Conservation (phyloP, 1,140 invertebrate genomes). For the Apis florea region DNA sequence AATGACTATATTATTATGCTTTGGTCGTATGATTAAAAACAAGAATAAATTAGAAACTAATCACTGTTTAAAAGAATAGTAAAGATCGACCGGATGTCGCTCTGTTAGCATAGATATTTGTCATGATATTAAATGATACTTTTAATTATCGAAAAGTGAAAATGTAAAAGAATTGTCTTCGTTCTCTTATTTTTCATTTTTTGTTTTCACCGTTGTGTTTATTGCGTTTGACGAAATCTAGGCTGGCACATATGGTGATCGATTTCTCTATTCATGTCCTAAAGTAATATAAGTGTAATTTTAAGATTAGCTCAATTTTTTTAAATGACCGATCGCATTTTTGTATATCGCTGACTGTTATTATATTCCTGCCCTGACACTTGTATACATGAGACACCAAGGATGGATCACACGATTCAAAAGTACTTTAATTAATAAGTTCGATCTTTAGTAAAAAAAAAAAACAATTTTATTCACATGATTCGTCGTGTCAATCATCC, state of each 20-base stretch:
- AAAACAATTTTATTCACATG: background rate
- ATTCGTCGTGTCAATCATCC: constrained; percentile 43
- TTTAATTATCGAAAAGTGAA: constrained; percentile 7
- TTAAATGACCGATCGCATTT: constrained; percentile 68
- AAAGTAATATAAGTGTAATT: constrained; percentile 65
- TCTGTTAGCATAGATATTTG: constrained; percentile 37
- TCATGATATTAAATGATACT: constrained; percentile 30
- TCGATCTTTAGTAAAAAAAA: background rate
- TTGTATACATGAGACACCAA: constrained; percentile 52
- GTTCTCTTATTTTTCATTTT: constrained; percentile 26
- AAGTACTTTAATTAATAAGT: constrained; percentile 10
- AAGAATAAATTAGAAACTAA: constrained; percentile 30
- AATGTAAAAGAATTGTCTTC: constrained; percentile 4
- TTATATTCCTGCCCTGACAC: constrained; percentile 61
- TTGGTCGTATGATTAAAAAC: constrained; percentile 27
- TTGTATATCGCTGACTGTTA: constrained; percentile 72
- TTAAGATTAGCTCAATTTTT: constrained; percentile 79
- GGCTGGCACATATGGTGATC: constrained; percentile 44
- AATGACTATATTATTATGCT: constrained; percentile 30
- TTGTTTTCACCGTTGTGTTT: constrained; percentile 39
- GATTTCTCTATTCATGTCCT: constrained; percentile 52
- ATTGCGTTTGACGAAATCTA: constrained; percentile 47
- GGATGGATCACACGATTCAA: constrained; percentile 33
- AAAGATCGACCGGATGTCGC: constrained; percentile 15
- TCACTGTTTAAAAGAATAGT: constrained; percentile 40